These are phyloP conservation scores for Drosophila punjabiensis DNA, from an alignment of 1,140 invertebrate species.

Conservation along the genomic window DNA sequence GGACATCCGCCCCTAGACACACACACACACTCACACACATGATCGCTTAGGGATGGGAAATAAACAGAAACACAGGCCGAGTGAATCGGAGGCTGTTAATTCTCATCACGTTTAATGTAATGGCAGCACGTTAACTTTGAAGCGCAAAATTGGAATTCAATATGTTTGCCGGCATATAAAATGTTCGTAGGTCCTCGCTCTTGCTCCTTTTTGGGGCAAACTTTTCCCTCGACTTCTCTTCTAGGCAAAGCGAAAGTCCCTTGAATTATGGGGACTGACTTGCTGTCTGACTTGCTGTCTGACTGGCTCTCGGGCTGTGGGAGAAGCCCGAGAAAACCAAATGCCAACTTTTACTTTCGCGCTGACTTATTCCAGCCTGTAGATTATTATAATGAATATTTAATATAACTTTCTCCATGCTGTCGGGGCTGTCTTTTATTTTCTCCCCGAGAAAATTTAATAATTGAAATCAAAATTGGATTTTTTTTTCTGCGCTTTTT, in stretches of 20 bases:
- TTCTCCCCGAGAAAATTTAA: conserved; percentile 33
- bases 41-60: not conserved
- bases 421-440: conserved; percentile 16
- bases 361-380: conserved; percentile 43
- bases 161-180: conserved; percentile 75
- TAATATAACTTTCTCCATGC: conserved; percentile 62
- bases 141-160: conserved; percentile 81
- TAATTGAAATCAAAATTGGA: conserved; percentile 61
- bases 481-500: conserved; percentile 34
- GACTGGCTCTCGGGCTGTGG: not conserved
- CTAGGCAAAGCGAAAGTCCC: conserved; percentile 54
- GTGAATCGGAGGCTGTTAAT: conserved; percentile 69
- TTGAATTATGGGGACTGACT: conserved; percentile 59
- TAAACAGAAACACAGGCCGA: conserved; percentile 16
- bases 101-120: conserved; percentile 83
- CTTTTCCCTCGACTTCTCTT: conserved; percentile 34
- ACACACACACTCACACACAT: conserved; percentile 16
- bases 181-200: conserved; percentile 26
- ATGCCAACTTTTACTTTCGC: conserved; percentile 63
- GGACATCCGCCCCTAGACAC: conserved; percentile 19
- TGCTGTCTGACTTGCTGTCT: conserved; percentile 19
- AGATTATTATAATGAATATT: conserved; percentile 80
- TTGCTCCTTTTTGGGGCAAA: conserved; percentile 28
- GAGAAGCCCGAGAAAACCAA: conserved; percentile 36
- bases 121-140: conserved; percentile 81